Evolutionary conservation across 2,113 vertebrate species (phyloP), one percentile per base, ranked within the genome.

Genomic region (Enhydra lutris): DNA sequence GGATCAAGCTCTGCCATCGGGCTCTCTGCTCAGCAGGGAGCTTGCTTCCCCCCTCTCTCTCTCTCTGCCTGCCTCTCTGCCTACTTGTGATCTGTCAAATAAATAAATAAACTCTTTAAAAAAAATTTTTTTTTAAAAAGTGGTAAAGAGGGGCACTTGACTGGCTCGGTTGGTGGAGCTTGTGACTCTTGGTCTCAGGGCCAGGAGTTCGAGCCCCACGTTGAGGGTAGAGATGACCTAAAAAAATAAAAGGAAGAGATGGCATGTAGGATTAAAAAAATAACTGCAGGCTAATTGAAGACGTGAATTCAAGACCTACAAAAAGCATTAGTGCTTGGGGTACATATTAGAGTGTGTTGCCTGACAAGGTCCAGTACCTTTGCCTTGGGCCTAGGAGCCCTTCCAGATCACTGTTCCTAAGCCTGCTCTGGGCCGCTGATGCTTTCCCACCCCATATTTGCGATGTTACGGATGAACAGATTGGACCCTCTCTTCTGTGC

Each of bases 361-460:
- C 82, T 74, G 89, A 59, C 20, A 61, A 52, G n/a, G 21, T 42
- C 82, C 29, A 13, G 59, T 36, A 65, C 47, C 81, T 94, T 94
- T 61, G 69, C 47, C 45, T 20, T 6, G 20, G 24, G 15, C 4
- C n/a, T 6, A 55, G 55, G 55, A 36, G 34, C 57, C 82, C 47
- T 74, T 73, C 34, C 78, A 20, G 29, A 13, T 55, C 21, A 57
- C 10, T 55, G 52, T 65, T 89, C 36, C 39, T 45, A 34, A 78
- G 36, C 71, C 61, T 86, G 78, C 31, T 80, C 69, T 36, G 34
- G 31, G 52, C 7, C 34, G 9, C 61, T 50, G 24, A 42, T 63
- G 24, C 10, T 59, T 95, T 42, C 74, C 87, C 26, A 73, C n/a
- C 57, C 73, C n/a, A 0, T 67, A 26, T 39, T 87, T 36, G 9